Evolutionary conservation across 2,888 invertebrate species (phyloP).

Genomic region (Cryptocephalus primarius): DNA sequence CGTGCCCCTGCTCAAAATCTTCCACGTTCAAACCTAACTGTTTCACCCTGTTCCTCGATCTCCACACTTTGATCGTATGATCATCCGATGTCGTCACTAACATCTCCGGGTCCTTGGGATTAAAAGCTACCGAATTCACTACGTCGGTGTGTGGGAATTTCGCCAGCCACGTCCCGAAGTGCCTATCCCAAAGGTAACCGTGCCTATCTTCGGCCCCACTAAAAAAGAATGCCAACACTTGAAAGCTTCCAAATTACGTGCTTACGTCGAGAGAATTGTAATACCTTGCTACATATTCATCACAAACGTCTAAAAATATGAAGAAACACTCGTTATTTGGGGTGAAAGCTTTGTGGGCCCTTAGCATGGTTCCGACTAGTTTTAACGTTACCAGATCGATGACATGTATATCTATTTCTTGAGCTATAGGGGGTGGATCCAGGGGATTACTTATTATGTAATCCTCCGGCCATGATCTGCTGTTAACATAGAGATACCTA

Average conservation of each 20-base stretch:
- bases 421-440: conserved; percentile 73
- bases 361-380: conserved; percentile 65
- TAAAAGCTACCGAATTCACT: conserved; percentile 78
- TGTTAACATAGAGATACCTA: conserved; percentile 72
- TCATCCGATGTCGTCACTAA: conserved; percentile 77
- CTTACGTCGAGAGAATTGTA: conserved; percentile 12
- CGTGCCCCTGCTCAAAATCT: conserved; percentile 36
- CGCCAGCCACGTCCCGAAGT: conserved; percentile 66
- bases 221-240: conserved; percentile 19
- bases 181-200: conserved; percentile 77
- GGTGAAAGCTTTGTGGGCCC: conserved; percentile 72
- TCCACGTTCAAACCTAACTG: conserved; percentile 36
- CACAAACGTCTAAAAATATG: conserved; percentile 72
- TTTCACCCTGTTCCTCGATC: conserved; percentile 40
- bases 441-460: conserved; percentile 65
- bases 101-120: conserved; percentile 69
- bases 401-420: conserved; percentile 79
- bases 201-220: conserved; percentile 78
- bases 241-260: neutral
- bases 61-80: conserved; percentile 57
- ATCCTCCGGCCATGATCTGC: conserved; percentile 70
- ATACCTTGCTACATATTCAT: conserved; percentile 74
- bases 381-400: conserved; percentile 68
- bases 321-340: conserved; percentile 79
- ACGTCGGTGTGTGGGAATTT: conserved; percentile 69